phyloP scores from a whole-genome alignment of 2,888 invertebrate species.

The Protodeltote pygarga region DNA sequence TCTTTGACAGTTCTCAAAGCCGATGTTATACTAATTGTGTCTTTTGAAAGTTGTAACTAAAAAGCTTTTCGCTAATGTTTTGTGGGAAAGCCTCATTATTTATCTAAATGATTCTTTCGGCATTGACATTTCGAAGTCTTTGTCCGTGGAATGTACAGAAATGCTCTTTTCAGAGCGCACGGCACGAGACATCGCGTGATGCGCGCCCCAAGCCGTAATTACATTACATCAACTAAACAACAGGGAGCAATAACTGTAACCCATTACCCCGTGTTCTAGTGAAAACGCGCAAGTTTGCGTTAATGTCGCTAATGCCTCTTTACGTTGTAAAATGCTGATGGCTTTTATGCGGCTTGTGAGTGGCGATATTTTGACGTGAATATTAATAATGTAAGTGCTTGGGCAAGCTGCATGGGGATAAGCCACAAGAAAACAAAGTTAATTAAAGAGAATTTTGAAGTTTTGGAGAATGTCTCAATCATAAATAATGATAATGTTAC shows the following conservation, averaged over 20 bases:
- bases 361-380: conserved; percentile 35
- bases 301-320: conserved; percentile 56
- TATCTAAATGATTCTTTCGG: conserved; percentile 1
- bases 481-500: too few relatives aligned
- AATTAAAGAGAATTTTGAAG: too few relatives aligned
- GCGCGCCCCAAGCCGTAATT: conserved; percentile 60
- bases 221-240: conserved; percentile 66
- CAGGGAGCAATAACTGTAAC: conserved; percentile 67
- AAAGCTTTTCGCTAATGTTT: conserved; percentile 1
- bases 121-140: conserved; percentile 14
- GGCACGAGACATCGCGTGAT: conserved; percentile 68
- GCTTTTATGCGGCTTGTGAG: conserved; percentile 36
- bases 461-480: too few relatives aligned
- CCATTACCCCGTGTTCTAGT: conserved; percentile 57
- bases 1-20: conserved; percentile 18
- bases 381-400: conserved; percentile 25
- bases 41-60: background rate
- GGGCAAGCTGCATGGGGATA: conserved; percentile 21
- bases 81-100: conserved; percentile 2
- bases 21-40: conserved; percentile 21
- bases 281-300: conserved; percentile 58
- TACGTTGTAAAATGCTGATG: conserved; percentile 42
- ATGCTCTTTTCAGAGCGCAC: conserved; percentile 12
- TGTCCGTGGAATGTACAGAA: conserved; percentile 7
- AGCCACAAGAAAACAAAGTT: too few relatives aligned